Percentiles rank a stretch among this genome's conserved stretches.
phyloP scores from a whole-genome alignment of 1,140 invertebrate species.

The Drosophila punjabiensis region DNA sequence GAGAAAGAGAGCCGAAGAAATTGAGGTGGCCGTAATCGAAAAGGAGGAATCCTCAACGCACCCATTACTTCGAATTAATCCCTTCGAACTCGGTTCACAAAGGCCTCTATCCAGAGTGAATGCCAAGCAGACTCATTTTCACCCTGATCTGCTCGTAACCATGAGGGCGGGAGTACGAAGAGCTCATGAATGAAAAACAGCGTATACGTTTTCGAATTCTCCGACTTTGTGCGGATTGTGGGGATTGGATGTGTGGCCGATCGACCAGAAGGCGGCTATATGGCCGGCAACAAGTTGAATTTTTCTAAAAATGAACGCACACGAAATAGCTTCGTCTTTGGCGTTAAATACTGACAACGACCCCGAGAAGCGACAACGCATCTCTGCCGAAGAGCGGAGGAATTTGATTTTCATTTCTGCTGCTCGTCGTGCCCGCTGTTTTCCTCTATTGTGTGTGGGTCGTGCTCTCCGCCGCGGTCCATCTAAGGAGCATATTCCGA shows the following conservation, averaged over 20 bases:
- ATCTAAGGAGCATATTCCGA: constrained; percentile 85
- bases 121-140: constrained; percentile 30
- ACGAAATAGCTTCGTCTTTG: constrained; percentile 82
- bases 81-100: constrained; percentile 11
- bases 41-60: constrained; percentile 9
- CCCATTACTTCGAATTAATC: constrained; percentile 15
- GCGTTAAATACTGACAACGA: constrained; percentile 73
- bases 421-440: constrained; percentile 45
- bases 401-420: constrained; percentile 76
- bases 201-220: constrained; percentile 21
- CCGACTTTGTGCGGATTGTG: constrained; percentile 28
- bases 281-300: constrained; percentile 82
- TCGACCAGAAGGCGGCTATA: constrained; percentile 48
- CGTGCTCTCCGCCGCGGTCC: constrained; percentile 64
- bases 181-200: constrained; percentile 66
- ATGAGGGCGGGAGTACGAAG: background rate
- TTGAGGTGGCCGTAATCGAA: constrained; percentile 1
- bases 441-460: constrained; percentile 75
- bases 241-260: constrained; percentile 30
- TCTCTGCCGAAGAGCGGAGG: constrained; percentile 65
- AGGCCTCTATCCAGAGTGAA: constrained; percentile 10
- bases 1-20: constrained; percentile 3
- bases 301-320: constrained; percentile 82
- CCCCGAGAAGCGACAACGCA: constrained; percentile 63
- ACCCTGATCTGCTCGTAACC: constrained; percentile 25